Evolutionary conservation across 2,797 vertebrate species (phyloP).

Genomic region (Knipowitschia caucasica): DNA sequence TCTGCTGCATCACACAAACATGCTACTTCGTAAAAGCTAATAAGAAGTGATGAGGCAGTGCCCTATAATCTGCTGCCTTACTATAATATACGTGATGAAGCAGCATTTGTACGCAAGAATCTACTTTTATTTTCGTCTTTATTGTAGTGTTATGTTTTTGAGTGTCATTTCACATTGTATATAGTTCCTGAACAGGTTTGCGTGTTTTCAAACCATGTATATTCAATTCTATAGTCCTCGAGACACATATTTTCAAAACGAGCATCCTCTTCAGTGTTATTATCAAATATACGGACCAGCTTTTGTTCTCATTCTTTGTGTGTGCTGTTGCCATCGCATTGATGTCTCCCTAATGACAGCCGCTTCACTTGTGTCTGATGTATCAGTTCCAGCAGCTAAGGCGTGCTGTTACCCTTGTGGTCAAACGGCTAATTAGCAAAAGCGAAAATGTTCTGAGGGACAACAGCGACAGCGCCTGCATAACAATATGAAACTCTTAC

Average conservation of each 20-base stretch:
- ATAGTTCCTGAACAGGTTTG: neutral
- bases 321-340: conserved; percentile 42
- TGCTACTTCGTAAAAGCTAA: neutral
- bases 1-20: conserved; percentile 1
- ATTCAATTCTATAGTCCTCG: neutral
- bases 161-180: no score
- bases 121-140: no score
- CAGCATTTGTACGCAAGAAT: no score
- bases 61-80: neutral
- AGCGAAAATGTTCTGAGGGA: conserved; percentile 24
- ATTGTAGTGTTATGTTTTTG: no score
- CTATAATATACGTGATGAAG: no score
- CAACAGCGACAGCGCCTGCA: conserved; percentile 26
- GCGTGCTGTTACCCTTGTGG: conserved; percentile 44
- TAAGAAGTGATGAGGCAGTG: neutral
- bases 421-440: conserved; percentile 54
- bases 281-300: conserved; percentile 7
- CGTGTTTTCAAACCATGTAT: neutral
- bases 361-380: conserved; percentile 44
- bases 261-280: neutral
- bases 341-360: conserved; percentile 39
- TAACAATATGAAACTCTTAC: conserved; percentile 37
- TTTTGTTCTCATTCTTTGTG: conserved; percentile 20
- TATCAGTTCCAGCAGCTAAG: conserved; percentile 44
- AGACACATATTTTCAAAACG: neutral